Evolutionary conservation across 2,113 vertebrate genomes (phyloP), one percentile per base, ranked within the genome.

Genomic region (Syngnathoides biaculeatus): DNA sequence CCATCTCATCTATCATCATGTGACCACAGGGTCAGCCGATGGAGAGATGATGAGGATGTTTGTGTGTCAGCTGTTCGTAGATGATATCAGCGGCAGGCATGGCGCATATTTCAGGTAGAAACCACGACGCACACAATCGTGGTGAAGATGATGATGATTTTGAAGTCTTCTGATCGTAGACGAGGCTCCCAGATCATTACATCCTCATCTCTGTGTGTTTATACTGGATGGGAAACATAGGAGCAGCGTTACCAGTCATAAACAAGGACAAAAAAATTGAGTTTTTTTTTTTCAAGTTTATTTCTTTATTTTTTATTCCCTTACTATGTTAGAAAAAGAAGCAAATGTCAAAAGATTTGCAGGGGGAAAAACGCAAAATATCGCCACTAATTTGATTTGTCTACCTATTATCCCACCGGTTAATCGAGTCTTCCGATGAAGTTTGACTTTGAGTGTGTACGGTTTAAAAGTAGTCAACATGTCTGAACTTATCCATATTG

Each of bases 11-110:
- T 55, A 7, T 59, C 12, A 80, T 88, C 86, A 90, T 63, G 62
- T 82, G 83, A 83, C 52, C 68, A 53, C 17, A 0, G 14, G 14
- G 65, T 84, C 82, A 86, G 47, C 69, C 86, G 84, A 77, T 61
- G 14, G 19, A 24, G 26, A 62, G 52, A 47, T 42, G 40, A 52
- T 26, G 13, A 66, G 43, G 52, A 35, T 27, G 67, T 17, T 47
- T 61, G 27, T 61, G 22, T 55, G n/a, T 24, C 26, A 3, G 14
- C 15, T 57, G 48, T 9, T 12, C n/a, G 11, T 52, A 52, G 20
- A 52, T 9, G 20, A 52, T 9, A 22, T 22, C 20, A 52, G 20
- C 10, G 48, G 22, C n/a, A 52, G 9, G 48, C 2, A 10, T 50
- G 20, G 20, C 10, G 20, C 48, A 50, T 20, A n/a, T 20, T 50